Conservation (phyloP, 2,113 vertebrate species). For the Coptodon rendalli region DNA sequence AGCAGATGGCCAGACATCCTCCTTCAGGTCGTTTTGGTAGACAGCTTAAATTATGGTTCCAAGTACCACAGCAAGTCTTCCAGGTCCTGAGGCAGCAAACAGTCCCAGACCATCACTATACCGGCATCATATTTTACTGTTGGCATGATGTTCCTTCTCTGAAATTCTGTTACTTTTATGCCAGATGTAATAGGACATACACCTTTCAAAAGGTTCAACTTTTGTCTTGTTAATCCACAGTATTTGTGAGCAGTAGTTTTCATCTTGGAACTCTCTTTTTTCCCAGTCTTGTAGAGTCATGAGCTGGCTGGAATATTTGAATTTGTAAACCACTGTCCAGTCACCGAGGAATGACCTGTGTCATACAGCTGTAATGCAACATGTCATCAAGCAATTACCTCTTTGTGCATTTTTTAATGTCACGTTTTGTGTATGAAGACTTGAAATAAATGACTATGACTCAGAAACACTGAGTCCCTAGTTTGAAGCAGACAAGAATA, state of each 20-base stretch:
- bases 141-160: not conserved
- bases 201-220: rapidly evolving
- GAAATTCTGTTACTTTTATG: not conserved
- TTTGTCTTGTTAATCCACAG: not conserved
- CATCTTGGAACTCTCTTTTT: not conserved
- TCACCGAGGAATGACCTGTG: too few species aligned
- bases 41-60: not conserved
- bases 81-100: not conserved
- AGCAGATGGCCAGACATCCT: not conserved
- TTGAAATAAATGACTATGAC: not conserved
- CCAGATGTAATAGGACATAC: not conserved
- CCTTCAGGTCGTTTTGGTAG: rapidly evolving
- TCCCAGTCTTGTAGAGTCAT: not conserved
- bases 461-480: not conserved
- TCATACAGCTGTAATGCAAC: too few species aligned
- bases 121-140: not conserved
- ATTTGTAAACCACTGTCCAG: too few species aligned
- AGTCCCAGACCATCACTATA: not conserved
- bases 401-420: too few species aligned
- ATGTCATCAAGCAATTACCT: too few species aligned
- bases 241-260: not conserved
- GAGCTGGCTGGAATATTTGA: not conserved
- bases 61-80: not conserved
- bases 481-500: not conserved
- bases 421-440: not conserved